A percentile compares a stretch with the other conserved stretches of the same genome.
phyloP scores from a whole-genome alignment of 2,888 invertebrate genomes.

The Lysandra coridon region DNA sequence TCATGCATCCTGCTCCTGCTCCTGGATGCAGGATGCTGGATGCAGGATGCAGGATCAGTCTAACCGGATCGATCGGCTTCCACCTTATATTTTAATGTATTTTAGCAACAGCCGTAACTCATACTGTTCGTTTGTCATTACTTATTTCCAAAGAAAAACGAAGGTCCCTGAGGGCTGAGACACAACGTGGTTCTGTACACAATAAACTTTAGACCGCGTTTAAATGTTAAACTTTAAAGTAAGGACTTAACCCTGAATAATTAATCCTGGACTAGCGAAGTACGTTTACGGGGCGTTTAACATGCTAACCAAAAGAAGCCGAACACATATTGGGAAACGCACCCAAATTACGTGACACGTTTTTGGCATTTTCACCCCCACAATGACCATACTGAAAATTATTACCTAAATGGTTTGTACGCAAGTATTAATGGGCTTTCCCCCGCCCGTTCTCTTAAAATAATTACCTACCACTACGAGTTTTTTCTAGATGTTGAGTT shows the following conservation, averaged over 20 bases:
- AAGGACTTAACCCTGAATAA: not conserved
- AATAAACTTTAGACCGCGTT: not conserved
- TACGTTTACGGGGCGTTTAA: not conserved
- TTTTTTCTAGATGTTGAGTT: too few species aligned
- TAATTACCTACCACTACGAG: too few species aligned
- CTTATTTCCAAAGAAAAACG: not conserved
- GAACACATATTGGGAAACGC: not conserved
- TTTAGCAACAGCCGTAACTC: too few species aligned
- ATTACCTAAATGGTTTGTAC: too few species aligned
- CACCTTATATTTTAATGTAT: not conserved
- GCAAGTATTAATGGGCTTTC: too few species aligned
- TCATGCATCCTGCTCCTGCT: too few species aligned
- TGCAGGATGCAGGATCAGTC: too few species aligned
- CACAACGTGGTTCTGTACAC: not conserved
- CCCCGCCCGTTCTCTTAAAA: too few species aligned
- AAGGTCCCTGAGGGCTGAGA: not conserved
- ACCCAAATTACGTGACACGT: not conserved
- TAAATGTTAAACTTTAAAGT: not conserved
- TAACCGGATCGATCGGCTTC: not conserved
- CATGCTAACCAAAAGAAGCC: conserved; percentile 1
- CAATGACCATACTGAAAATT: not conserved
- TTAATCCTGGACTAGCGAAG: not conserved
- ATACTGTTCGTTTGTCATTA: too few species aligned
- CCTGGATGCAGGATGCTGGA: too few species aligned
- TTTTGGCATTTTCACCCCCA: too few species aligned